phyloP scores from a whole-genome alignment of 2,113 vertebrate genomes.

The Hippocampus comes region DNA sequence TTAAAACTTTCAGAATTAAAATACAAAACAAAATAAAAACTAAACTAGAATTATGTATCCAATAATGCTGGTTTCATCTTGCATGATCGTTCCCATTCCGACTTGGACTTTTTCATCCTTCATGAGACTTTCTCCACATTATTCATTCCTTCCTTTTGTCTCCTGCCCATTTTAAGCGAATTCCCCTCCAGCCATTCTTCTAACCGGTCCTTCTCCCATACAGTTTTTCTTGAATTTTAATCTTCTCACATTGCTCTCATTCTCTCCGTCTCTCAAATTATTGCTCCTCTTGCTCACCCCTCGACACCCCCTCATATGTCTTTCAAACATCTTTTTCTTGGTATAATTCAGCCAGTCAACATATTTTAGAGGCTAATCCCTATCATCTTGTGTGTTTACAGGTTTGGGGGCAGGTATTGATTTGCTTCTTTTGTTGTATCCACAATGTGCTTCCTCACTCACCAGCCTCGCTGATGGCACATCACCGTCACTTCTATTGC shows the following conservation, averaged over 20 bases:
- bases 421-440: constrained; percentile 55
- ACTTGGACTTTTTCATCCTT: background rate
- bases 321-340: constrained; percentile 47
- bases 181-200: constrained; percentile 11
- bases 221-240: constrained; percentile 10
- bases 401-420: constrained; percentile 65
- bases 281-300: constrained; percentile 19
- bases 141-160: constrained; percentile 15
- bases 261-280: constrained; percentile 22
- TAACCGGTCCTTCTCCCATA: constrained; percentile 15
- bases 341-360: constrained; percentile 49
- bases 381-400: constrained; percentile 59
- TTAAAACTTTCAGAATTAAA: too few species aligned
- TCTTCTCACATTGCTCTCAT: constrained; percentile 9
- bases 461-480: constrained; percentile 36
- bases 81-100: background rate
- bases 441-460: constrained; percentile 43
- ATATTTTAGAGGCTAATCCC: constrained; percentile 58
- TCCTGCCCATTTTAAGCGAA: background rate
- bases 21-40: too few species aligned
- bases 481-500: constrained; percentile 26
- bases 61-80: background rate
- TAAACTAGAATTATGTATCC: too few species aligned
- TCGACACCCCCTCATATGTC: constrained; percentile 18
- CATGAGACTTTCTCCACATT: background rate